Evolutionary conservation across 2,113 vertebrate species (phyloP).

Genomic region (Crotalus helleri): DNA sequence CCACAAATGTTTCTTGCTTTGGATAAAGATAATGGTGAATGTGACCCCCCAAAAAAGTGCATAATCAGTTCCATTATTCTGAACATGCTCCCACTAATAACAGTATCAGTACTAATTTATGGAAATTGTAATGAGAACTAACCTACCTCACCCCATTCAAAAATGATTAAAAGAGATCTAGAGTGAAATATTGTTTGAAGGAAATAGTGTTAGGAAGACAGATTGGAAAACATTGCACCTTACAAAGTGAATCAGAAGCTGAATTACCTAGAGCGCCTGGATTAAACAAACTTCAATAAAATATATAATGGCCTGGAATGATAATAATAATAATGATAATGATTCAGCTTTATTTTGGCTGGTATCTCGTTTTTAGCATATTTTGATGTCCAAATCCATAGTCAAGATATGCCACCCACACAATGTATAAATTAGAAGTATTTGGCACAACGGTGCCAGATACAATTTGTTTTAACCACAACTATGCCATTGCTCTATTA

Average conservation of each 20-base stretch:
- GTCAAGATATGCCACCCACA: neutral
- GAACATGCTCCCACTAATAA: neutral
- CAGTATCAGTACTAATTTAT: neutral
- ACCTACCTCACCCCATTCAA: neutral
- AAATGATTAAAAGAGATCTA: neutral
- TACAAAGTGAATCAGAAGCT: neutral
- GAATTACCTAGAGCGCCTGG: neutral
- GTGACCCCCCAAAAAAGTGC: neutral
- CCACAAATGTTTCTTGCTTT: neutral
- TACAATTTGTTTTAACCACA: neutral
- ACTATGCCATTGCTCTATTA: slow-evolving; percentile 26
- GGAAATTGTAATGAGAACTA: neutral
- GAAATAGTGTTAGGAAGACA: neutral
- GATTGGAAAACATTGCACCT: neutral
- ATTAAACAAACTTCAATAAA: neutral
- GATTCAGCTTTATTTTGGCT: neutral
- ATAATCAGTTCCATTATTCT: neutral
- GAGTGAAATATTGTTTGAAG: neutral
- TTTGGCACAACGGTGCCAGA: neutral
- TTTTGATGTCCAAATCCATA: neutral
- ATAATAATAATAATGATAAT: no score
- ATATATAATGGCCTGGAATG: neutral
- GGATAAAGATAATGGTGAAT: neutral
- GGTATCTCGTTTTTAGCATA: neutral
- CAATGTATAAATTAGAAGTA: neutral